Base-by-base conservation (phyloP, 2,113 vertebrate species). In the Speoplatyrhinus poulsoni region DNA sequence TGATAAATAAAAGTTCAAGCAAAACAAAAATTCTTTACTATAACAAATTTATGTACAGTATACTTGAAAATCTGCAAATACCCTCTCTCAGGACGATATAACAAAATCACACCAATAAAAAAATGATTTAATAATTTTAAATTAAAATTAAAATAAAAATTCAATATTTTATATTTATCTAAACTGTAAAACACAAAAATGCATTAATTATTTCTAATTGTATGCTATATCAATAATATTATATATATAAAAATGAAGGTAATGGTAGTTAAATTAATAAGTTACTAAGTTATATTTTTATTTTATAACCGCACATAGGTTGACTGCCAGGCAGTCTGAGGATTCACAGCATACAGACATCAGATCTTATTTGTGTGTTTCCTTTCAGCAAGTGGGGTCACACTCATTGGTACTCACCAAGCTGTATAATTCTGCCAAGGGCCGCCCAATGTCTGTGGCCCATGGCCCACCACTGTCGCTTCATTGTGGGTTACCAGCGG, bases 321-420 rank as follows among this genome's bases (percentile, higher is more conserved):
- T 10, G 11, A 53, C 36, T 67, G 17, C 60, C n/a, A 49, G 60
- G 17, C 26, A 26, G 52, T 67, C n/a, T 52, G 50, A 8, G 17
- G 0, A 1, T 13, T 54, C 60, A 62, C 49, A 8, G 59, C 70
- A 79, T 13, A 49, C 9, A 75, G 66, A 81, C 69, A 76, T 62
- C 32, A 66, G 53, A 81, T 79, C 69, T 60, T 75, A 81, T 84
- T 88, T 84, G 75, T 73, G 67, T 72, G 47, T 82, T 78, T 77
- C 73, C 81, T 80, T 85, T 87, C 76, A 89, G 75, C 83, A 76
- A 72, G 71, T 83, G 79, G 66, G 82, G 89, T 89, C 86, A 87
- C 78, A 84, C 83, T 85, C 79, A 81, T 72, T 90, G 84, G 82
- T 77, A 75, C 78, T 87, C 81, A 91, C 77, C 72, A 88, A 77